Evolutionary conservation across 2,113 vertebrate species (phyloP), one percentile per base, ranked within the genome.

Genomic region (Atlantisia rogersi): DNA sequence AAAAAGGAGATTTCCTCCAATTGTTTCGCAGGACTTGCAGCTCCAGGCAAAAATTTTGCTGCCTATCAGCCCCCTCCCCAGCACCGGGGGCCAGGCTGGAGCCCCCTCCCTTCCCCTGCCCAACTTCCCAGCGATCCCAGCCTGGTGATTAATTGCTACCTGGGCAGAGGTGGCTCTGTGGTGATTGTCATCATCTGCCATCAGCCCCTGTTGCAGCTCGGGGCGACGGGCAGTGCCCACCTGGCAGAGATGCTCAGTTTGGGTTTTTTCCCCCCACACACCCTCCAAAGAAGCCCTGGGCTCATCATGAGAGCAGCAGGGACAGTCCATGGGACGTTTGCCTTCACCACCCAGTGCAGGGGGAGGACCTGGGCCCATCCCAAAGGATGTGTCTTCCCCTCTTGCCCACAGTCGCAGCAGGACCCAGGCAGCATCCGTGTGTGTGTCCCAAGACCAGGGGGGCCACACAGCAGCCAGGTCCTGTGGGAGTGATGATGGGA

Each of bases 1-100:
- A 5, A 80, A 84, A 80, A 28, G 75, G 94, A 97, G 93, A 95
- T 96, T 98, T 98, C 98, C 98, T 97, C 97, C 96, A 97, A 98
- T 98, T 98, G 98, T 98, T 98, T 84, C 32, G 19, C 82, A 46
- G 78, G 35, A 75, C 82, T 90, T 73, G 92, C 50, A 91, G 73
- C 94, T n/a, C 29, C 8, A 39, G 67, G 96, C 92, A 90, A 86
- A 95, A 63, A 46, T 46, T 68, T 88, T 88, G 63, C 65, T 62
- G 74, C 90, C 88, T 59, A 25, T 92, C 92, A 73, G 83, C 79
- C 92, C 93, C 59, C n/a, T 75, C 64, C 32, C 62, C 90, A 71
- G n/a, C 1, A 2, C 86, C 44, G 37, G 92, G 17, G 88, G 59
- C 82, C 46, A 62, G 77, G 94, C 95, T 95, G 50, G 19, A 65